Conservation (phyloP, 2,797 vertebrate species). For the Tokudaia muenninki region DNA sequence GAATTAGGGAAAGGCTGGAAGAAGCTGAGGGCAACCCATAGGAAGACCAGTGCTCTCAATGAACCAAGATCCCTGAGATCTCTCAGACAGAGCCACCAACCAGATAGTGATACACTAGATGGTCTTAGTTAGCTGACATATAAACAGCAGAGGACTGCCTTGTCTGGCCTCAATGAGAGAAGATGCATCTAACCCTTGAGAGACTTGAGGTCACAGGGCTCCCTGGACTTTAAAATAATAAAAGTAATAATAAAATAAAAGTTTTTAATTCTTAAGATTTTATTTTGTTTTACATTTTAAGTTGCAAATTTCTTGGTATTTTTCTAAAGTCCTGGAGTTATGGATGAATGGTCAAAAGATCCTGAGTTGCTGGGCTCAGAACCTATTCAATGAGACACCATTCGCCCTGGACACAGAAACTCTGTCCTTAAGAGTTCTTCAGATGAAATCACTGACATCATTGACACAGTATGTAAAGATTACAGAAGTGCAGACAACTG, state of each 20-base stretch:
- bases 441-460: not conserved
- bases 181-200: not conserved
- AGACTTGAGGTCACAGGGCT: not conserved
- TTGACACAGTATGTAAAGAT: not conserved
- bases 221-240: too few species aligned
- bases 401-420: not conserved
- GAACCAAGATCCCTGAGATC: not conserved
- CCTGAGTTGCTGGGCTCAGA: not conserved
- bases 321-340: not conserved
- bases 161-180: not conserved
- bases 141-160: not conserved
- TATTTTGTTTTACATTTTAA: constrained; percentile 39
- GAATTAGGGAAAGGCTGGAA: not conserved
- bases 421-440: not conserved
- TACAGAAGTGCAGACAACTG: not conserved
- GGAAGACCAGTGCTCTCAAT: not conserved
- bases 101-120: not conserved
- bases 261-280: constrained; percentile 10
- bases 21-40: not conserved
- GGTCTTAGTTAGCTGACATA: not conserved
- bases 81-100: not conserved
- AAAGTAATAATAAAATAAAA: not conserved
- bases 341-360: not conserved
- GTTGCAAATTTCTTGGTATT: constrained; percentile 4
- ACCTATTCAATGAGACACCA: not conserved